Evolutionary conservation across 1,140 invertebrate genomes (phyloP), one percentile per base, ranked within the genome.

Genomic region (Ceratina australensis): DNA sequence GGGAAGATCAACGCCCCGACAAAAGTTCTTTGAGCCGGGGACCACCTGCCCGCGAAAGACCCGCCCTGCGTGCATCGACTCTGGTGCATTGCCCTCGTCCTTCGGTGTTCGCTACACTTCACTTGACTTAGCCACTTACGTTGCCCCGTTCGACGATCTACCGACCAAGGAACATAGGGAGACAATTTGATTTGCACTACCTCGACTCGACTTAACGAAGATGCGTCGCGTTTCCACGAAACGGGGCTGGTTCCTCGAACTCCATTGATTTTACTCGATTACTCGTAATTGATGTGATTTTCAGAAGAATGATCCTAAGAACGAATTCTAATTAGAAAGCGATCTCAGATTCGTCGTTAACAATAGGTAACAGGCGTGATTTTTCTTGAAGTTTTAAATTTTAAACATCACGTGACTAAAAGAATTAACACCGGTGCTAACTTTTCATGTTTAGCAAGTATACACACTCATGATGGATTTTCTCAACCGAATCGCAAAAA

Each of bases 1-100:
- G 88, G 79, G 79, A 90, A 87, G 91, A 92, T 92, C 91, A 92
- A 92, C 90, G 91, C 89, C 90, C 91, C 89, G 91, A 88, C 89
- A 90, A 92, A 92, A 90, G 91, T 92, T 92, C 89, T 89, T 90
- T 89, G 88, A 89, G 90, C 90, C 87, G 86, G 89, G 87, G 91
- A 89, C 90, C 91, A 92, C 91, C 91, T 92, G 91, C 91, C 91
- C 90, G 89, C 89, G 87, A 89, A 74, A 73, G 78, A 79, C 78
- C 80, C 85, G 78, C 74, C 74, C 81, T 74, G 57, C 84, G 71
- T 85, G 81, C 78, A 81, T 86, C 75, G 75, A 80, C 84, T 80
- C 87, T 88, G 90, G 91, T 91, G 91, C 91, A 91, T 91, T 92
- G 91, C 90, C 92, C 92, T 86, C 87, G 85, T 79, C 68, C 56